Evolutionary conservation across 2,797 vertebrate genomes (phyloP), one percentile per base, ranked within the genome.

Genomic region (Apodemus agrarius): DNA sequence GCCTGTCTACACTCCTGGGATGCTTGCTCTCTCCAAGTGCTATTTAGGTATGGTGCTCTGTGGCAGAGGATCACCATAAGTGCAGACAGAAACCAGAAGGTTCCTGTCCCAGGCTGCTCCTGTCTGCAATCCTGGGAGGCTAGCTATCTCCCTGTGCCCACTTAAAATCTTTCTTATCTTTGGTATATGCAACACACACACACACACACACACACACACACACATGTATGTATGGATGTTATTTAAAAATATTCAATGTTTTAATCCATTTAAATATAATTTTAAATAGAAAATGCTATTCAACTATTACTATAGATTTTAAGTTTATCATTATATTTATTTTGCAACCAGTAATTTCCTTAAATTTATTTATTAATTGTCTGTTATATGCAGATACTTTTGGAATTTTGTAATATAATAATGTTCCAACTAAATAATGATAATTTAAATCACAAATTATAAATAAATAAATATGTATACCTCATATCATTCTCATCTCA

Each of bases 241-340:
- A n/a, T n/a, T n/a, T n/a, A n/a, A n/a, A n/a, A n/a, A n/a, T 16
- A 86, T 72, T 83, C 89, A 34, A 54, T 86, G 6, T 37, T 80
- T 96, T 63, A 86, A 74, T 72, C n/a, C 90, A 69, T 65, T 83
- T 79, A 89, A 92, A 29, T 46, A 24, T 54, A 88, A 46, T 81
- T 85, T 76, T 22, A 75, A 74, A 61, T 82, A 74, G 43, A 10
- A 93, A 84, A 46, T 91, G 84, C 26, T 49, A 3, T 78, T 86
- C 74, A 24, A 31, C 26, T 94, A 1, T 61, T 89, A n/a, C 31
- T 37, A 46, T 89, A 49, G 22, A 90, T 89, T 93, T 85, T n/a
- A 82, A 89, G 29, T 54, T 37, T 16, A 75, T 86, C 34, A 93
- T 91, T 78, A 59, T 78, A 43, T 22, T 88, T 26, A 87, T 59